A percentile compares a stretch with the other conserved stretches of the same genome.
Evolutionary conservation across 1,140 invertebrate species (phyloP).

Genomic region (Zaprionus davidi): DNA sequence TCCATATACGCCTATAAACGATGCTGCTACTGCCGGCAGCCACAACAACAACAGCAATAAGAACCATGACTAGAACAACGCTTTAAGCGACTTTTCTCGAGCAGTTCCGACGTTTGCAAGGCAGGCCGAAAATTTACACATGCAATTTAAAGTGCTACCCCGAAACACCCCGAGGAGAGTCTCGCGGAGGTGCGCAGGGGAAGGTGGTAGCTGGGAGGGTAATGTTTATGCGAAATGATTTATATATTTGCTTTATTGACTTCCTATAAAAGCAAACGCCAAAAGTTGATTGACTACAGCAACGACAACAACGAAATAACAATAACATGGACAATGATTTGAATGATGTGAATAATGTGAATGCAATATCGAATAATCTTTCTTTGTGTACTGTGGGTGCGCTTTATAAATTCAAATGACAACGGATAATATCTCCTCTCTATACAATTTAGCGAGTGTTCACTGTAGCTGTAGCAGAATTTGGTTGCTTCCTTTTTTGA

Average conservation of each 20-base stretch:
- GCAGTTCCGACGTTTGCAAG: slow-evolving; percentile 74
- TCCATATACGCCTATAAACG: slow-evolving; percentile 76
- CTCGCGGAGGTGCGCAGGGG: background rate
- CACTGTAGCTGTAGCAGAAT: background rate
- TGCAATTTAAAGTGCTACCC: slow-evolving; percentile 42
- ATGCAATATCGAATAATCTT: slow-evolving; percentile 59
- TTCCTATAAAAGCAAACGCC: slow-evolving; percentile 72
- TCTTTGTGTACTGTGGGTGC: slow-evolving; percentile 5
- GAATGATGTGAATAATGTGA: slow-evolving; percentile 18
- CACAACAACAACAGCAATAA: slow-evolving; percentile 30
- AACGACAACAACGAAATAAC: slow-evolving; percentile 44
- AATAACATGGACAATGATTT: slow-evolving; percentile 23
- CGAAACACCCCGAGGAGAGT: background rate
- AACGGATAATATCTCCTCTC: background rate
- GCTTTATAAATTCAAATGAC: background rate
- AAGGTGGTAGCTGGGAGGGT: background rate
- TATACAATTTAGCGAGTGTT: background rate
- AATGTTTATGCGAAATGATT: slow-evolving; percentile 54
- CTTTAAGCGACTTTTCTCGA: slow-evolving; percentile 58
- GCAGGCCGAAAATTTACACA: slow-evolving; percentile 64
- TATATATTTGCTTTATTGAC: slow-evolving; percentile 68
- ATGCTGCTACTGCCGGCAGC: slow-evolving; percentile 65
- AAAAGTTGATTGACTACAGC: slow-evolving; percentile 77
- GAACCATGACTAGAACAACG: slow-evolving; percentile 46
- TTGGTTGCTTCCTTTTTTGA: slow-evolving; percentile 64